These are phyloP conservation scores for Chesias legatella DNA, from an alignment of 2,888 invertebrate species.

Conservation along the genomic window DNA sequence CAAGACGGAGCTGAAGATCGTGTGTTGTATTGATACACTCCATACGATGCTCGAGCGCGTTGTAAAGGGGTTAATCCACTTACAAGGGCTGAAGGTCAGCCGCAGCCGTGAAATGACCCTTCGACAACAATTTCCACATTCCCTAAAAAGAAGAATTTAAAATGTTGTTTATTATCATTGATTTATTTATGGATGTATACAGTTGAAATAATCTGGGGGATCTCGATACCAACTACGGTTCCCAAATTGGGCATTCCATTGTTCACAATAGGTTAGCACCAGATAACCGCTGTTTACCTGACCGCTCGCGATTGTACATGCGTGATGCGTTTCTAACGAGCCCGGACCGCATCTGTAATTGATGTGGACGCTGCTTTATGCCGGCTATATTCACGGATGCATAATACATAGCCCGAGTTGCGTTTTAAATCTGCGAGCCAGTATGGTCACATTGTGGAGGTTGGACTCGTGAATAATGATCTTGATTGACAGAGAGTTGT, in stretches of 20 bases:
- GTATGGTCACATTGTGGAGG: constrained; percentile 39
- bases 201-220: constrained; percentile 42
- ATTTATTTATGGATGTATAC: constrained; percentile 30
- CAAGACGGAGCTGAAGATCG: constrained; percentile 34
- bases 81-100: constrained; percentile 59
- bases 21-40: constrained; percentile 27
- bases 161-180: constrained; percentile 22
- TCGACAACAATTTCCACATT: constrained; percentile 40
- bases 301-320: constrained; percentile 72
- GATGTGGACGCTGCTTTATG: constrained; percentile 75
- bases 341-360: constrained; percentile 66
- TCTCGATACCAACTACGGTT: constrained; percentile 42
- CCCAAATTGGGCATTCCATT: constrained; percentile 74
- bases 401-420: constrained; percentile 70
- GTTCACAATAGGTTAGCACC: constrained; percentile 70
- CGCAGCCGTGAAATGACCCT: constrained; percentile 63
- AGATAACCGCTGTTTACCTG: constrained; percentile 71
- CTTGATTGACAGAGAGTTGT: constrained; percentile 37
- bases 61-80: constrained; percentile 73
- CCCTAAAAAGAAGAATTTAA: constrained; percentile 31
- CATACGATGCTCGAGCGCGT: constrained; percentile 48
- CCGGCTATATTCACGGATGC: constrained; percentile 77
- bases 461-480: constrained; percentile 49
- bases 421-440: constrained; percentile 49
- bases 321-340: constrained; percentile 81